phyloP scores from a whole-genome alignment of 2,797 vertebrate genomes.

The Mormyrus proboscirostris region DNA sequence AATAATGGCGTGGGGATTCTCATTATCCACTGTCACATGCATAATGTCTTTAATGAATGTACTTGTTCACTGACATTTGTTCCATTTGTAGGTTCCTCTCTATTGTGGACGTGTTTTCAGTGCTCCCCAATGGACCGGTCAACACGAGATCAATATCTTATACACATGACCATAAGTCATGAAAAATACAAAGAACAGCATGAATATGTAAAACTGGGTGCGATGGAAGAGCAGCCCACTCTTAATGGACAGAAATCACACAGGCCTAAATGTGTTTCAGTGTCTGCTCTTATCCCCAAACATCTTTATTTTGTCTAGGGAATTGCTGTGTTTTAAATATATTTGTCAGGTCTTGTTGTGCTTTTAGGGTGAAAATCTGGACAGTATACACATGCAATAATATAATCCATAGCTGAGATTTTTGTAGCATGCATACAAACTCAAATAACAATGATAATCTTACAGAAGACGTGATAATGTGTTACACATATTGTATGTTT shows the following conservation, averaged over 20 bases:
- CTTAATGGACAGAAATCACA: background rate
- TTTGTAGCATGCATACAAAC: background rate
- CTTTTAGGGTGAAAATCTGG: background rate
- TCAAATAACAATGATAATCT: background rate
- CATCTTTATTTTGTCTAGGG: background rate
- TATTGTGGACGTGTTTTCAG: background rate
- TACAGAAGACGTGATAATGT: background rate
- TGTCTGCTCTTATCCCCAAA: background rate
- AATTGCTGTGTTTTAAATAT: background rate
- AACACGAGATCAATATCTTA: background rate
- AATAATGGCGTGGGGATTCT: conserved; percentile 3
- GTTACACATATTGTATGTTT: background rate
- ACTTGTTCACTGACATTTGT: conserved; percentile 11
- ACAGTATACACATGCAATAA: background rate
- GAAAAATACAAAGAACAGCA: background rate
- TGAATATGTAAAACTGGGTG: background rate
- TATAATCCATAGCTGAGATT: background rate
- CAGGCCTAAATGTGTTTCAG: background rate
- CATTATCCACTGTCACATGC: conserved; percentile 9
- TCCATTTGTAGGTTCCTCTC: background rate
- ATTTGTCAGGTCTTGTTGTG: background rate
- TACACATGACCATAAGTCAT: background rate
- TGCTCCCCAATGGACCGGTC: background rate
- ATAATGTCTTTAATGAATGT: conserved; percentile 15
- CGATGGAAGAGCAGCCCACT: background rate